A percentile compares a stretch with the other conserved stretches of the same genome.
These are phyloP conservation scores for Lymantria monacha DNA, from an alignment of 2,888 invertebrate species.

Conservation along the genomic window DNA sequence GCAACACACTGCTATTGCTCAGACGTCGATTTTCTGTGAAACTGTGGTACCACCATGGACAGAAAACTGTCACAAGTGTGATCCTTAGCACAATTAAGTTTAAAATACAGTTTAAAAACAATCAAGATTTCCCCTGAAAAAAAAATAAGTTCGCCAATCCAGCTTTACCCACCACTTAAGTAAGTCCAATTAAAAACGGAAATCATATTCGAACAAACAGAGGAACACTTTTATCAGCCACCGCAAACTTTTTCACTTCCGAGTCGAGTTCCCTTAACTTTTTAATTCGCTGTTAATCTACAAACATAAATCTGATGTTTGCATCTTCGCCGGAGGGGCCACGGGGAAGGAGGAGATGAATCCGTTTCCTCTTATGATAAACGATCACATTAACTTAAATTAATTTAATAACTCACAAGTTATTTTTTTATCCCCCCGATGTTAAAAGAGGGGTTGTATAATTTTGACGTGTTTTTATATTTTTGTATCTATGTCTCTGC, in stretches of 20 bases:
- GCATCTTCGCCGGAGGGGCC: conserved; percentile 32
- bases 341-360: conserved; percentile 7
- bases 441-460: too few species aligned
- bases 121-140: too few species aligned
- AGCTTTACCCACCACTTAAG: neutral
- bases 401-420: neutral
- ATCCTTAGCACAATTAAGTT: too few species aligned
- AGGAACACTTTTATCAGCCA: conserved; percentile 33
- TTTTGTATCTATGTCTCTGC: too few species aligned
- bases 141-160: too few species aligned
- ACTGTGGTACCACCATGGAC: too few species aligned
- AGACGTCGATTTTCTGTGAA: too few species aligned
- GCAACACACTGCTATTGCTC: too few species aligned
- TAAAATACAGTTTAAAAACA: too few species aligned
- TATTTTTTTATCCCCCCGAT: too few species aligned
- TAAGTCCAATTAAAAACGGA: conserved; percentile 1
- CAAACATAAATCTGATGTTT: conserved; percentile 48
- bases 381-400: neutral
- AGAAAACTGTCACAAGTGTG: too few species aligned
- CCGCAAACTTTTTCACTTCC: conserved; percentile 39
- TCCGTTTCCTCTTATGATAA: neutral
- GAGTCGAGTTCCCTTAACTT: conserved; percentile 35
- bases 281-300: conserved; percentile 51
- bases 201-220: conserved; percentile 23
- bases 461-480: too few species aligned